These are phyloP conservation scores for Anthophora plumipes DNA, from an alignment of 2,888 invertebrate genomes.

Conservation along the genomic window DNA sequence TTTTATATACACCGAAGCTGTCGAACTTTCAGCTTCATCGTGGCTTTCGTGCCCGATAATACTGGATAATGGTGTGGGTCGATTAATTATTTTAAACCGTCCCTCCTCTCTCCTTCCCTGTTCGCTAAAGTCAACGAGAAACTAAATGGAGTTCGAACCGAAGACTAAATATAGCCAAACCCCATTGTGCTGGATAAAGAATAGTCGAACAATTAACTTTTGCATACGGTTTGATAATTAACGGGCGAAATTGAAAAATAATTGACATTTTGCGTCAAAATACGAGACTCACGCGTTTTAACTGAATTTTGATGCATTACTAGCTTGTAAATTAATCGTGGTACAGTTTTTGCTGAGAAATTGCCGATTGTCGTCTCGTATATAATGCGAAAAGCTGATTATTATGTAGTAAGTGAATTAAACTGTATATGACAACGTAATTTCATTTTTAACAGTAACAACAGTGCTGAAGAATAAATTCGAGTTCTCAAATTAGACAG, in stretches of 20 bases:
- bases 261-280: background rate
- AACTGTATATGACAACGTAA: no score
- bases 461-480: no score
- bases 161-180: slow-evolving; percentile 6
- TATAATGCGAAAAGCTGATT: no score
- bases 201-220: slow-evolving; percentile 3
- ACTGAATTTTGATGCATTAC: background rate
- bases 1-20: slow-evolving; percentile 34
- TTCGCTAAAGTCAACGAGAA: slow-evolving; percentile 56
- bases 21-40: slow-evolving; percentile 41
- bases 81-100: slow-evolving; percentile 66
- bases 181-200: slow-evolving; percentile 2
- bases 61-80: slow-evolving; percentile 63
- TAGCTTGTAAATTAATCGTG: background rate
- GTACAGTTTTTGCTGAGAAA: no score
- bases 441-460: no score
- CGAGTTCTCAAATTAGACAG: no score
- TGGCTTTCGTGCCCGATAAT: slow-evolving; percentile 49
- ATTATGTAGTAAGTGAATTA: no score
- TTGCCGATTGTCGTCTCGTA: no score
- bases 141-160: slow-evolving; percentile 36
- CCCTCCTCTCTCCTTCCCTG: no score
- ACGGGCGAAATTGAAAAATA: background rate
- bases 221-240: slow-evolving; percentile 8
- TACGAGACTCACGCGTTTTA: background rate